Conservation (phyloP, 2,888 invertebrate species). For the Chrysina gloriosa region DNA sequence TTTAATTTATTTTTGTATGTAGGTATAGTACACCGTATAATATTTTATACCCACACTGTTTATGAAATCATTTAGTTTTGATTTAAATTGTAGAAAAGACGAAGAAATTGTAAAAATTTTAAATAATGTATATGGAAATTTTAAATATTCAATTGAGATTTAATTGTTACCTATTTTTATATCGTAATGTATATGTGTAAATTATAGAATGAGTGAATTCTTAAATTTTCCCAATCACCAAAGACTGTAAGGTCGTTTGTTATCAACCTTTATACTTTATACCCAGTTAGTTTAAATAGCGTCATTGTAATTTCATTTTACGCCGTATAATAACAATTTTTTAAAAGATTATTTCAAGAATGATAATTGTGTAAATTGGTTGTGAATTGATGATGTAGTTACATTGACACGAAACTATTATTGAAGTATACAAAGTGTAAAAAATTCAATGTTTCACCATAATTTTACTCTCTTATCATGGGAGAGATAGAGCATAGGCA, state of each 20-base stretch:
- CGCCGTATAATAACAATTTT: neutral
- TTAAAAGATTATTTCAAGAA: neutral
- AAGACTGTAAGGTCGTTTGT: constrained; percentile 26
- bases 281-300: no score
- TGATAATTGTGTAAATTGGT: constrained; percentile 17
- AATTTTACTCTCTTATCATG: constrained; percentile 13
- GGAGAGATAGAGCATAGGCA: constrained; percentile 17
- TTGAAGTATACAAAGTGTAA: constrained; percentile 21
- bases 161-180: constrained; percentile 35
- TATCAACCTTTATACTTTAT: neutral
- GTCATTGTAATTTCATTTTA: neutral
- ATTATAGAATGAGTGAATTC: constrained; percentile 32
- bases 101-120: constrained; percentile 28
- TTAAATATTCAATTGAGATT: constrained; percentile 37
- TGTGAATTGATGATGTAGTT: constrained; percentile 19
- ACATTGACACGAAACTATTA: constrained; percentile 1
- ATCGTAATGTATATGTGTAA: constrained; percentile 29
- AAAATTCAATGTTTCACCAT: constrained; percentile 27
- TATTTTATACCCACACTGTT: constrained; percentile 14
- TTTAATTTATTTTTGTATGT: constrained; percentile 42
- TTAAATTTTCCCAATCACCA: constrained; percentile 33
- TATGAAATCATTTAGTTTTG: neutral
- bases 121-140: constrained; percentile 29
- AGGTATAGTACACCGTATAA: constrained; percentile 31
- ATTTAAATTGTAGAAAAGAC: constrained; percentile 17